A percentile compares a stretch with the other conserved stretches of the same genome.
Conservation (phyloP, 2,797 vertebrate genomes). For the Toxotes lorentzi region DNA sequence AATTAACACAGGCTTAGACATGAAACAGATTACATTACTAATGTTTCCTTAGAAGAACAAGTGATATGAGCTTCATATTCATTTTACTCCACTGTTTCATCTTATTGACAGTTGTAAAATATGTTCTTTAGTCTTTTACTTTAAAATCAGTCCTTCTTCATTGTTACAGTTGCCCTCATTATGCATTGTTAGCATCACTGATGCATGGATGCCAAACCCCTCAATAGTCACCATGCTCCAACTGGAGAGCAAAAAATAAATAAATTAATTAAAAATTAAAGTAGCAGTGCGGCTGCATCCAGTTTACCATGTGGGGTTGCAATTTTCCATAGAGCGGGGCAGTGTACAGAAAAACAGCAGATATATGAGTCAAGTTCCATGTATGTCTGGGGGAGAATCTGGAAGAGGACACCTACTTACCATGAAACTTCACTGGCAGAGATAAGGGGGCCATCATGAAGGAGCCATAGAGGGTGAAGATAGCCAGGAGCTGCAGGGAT, state of each 20-base stretch:
- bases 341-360: constrained; percentile 39
- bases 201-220: constrained; percentile 51
- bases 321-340: constrained; percentile 41
- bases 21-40: constrained; percentile 69
- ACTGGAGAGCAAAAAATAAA: constrained; percentile 46
- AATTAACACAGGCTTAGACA: constrained; percentile 68
- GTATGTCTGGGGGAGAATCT: constrained; percentile 49
- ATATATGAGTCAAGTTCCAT: constrained; percentile 52
- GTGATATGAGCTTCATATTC: constrained; percentile 51
- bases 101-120: constrained; percentile 62
- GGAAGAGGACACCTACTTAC: constrained; percentile 72
- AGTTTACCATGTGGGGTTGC: constrained; percentile 49
- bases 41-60: constrained; percentile 57
- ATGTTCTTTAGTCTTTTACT: constrained; percentile 55
- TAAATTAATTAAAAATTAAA: constrained; percentile 31
- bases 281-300: constrained; percentile 41
- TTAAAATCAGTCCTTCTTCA: constrained; percentile 59
- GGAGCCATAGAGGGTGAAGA: constrained; percentile 77
- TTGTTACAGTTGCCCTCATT: constrained; percentile 63
- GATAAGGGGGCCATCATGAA: constrained; percentile 77
- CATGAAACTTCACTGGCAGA: constrained; percentile 73
- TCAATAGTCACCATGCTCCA: constrained; percentile 46
- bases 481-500: constrained; percentile 77
- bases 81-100: constrained; percentile 52
- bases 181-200: constrained; percentile 57